phyloP scores from a whole-genome alignment of 2,888 invertebrate species.

The Polietes domitor region DNA sequence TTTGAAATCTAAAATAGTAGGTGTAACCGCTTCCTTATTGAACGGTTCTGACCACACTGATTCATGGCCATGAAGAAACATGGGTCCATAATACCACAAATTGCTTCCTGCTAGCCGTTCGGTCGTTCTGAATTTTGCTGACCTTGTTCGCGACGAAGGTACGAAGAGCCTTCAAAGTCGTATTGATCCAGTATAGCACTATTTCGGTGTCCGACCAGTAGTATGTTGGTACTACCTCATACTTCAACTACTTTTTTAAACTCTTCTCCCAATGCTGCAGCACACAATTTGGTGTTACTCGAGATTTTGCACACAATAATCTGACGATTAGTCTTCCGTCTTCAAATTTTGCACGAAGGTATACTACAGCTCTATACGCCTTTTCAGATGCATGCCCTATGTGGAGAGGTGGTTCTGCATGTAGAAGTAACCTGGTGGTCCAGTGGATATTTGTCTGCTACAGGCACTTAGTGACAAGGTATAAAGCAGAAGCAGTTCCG shows the following conservation, averaged over 20 bases:
- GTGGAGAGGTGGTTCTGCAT: no score
- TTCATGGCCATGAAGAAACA: not conserved
- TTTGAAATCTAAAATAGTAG: no score
- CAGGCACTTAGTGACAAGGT: no score
- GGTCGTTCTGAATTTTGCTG: not conserved
- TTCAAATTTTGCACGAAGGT: not conserved
- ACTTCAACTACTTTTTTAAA: no score
- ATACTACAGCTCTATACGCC: not conserved
- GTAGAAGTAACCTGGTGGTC: no score
- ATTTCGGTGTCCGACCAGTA: conserved; percentile 8
- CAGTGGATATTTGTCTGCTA: no score
- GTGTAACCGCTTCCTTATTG: not conserved
- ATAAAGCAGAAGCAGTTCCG: no score
- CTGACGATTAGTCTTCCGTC: not conserved
- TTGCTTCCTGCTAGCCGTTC: not conserved
- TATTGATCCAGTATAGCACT: conserved; percentile 7
- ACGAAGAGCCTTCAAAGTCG: not conserved
- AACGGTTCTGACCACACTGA: not conserved
- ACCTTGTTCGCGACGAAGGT: conserved; percentile 5
- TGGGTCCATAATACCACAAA: not conserved
- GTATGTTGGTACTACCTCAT: no score
- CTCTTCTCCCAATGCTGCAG: not conserved
- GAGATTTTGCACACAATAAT: conserved; percentile 11
- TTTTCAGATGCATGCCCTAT: no score
- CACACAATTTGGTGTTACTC: not conserved